These are phyloP conservation scores for Hemicentrotus pulcherrimus DNA, from an alignment of 35 echinoderm and acorn worm species.

Conservation along the genomic window DNA sequence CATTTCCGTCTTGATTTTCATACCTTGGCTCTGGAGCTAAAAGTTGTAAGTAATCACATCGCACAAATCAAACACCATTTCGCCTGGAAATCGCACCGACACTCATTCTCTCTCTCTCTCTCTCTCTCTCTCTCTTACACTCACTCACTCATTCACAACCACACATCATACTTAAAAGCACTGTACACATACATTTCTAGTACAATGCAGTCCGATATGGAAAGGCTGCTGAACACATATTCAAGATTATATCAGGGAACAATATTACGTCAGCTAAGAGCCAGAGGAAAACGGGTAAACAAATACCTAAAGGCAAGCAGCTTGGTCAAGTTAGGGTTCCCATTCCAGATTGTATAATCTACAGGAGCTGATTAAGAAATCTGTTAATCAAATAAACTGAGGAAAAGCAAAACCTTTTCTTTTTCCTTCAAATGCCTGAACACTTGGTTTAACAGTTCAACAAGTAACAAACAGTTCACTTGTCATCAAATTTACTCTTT, in stretches of 20 bases:
- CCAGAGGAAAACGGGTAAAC: neutral
- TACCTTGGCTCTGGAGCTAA: neutral
- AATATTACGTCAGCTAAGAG: neutral
- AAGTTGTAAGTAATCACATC: neutral
- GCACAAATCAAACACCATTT: neutral
- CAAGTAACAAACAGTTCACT: too few relatives aligned
- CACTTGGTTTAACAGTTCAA: too few relatives aligned
- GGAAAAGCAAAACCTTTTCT: neutral
- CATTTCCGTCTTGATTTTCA: neutral
- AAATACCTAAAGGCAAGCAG: neutral
- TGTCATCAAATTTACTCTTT: too few relatives aligned
- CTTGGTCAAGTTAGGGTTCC: neutral
- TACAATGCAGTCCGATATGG: neutral
- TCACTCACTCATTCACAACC: neutral
- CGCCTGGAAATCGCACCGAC: too few relatives aligned
- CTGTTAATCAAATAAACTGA: neutral
- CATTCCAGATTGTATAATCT: neutral
- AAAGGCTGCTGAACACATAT: neutral
- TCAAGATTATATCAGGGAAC: neutral
- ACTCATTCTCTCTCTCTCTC: too few relatives aligned
- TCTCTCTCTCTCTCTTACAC: too few relatives aligned
- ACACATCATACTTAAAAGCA: neutral
- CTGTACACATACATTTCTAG: neutral
- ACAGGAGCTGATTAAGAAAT: neutral
- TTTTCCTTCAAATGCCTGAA: neutral